A percentile compares a stretch with the other conserved stretches of the same genome.
phyloP scores from a whole-genome alignment of 2,888 invertebrate species.

The Cephus pulcher region DNA sequence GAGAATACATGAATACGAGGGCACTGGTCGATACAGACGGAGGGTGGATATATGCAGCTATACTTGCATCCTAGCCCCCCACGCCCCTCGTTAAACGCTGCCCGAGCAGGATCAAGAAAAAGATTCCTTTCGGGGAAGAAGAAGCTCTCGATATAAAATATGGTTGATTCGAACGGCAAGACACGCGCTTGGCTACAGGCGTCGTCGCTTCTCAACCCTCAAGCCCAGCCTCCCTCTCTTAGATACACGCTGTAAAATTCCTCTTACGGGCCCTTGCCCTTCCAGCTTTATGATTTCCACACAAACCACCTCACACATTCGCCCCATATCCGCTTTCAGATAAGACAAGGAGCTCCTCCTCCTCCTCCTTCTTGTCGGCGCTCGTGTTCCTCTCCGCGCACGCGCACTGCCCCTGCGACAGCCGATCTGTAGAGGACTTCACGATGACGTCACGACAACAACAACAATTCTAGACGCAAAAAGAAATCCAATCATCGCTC shows the following conservation, averaged over 20 bases:
- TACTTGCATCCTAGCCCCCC: background rate
- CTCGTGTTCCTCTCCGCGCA: too few relatives aligned
- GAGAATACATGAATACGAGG: conserved; percentile 18
- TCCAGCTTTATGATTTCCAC: conserved; percentile 21
- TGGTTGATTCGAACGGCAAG: conserved; percentile 17
- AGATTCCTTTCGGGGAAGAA: conserved; percentile 12
- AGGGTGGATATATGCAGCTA: background rate
- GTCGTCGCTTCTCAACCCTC: background rate
- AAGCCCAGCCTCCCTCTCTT: background rate
- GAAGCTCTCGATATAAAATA: conserved; percentile 16
- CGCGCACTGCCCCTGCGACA: too few relatives aligned
- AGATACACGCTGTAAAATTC: conserved; percentile 19
- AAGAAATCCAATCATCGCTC: too few relatives aligned
- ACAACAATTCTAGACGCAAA: too few relatives aligned
- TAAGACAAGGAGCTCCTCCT: conserved; percentile 14
- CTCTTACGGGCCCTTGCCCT: conserved; percentile 11
- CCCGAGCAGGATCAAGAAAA: conserved; percentile 9
- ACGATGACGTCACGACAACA: too few relatives aligned
- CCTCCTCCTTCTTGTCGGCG: background rate
- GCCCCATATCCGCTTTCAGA: background rate
- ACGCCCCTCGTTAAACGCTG: too few relatives aligned
- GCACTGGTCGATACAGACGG: background rate
- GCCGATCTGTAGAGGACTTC: too few relatives aligned
- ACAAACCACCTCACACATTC: conserved; percentile 2
- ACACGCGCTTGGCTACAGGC: conserved; percentile 4